phyloP scores from a whole-genome alignment of 2,797 vertebrate genomes.

The Hybognathus amarus region DNA sequence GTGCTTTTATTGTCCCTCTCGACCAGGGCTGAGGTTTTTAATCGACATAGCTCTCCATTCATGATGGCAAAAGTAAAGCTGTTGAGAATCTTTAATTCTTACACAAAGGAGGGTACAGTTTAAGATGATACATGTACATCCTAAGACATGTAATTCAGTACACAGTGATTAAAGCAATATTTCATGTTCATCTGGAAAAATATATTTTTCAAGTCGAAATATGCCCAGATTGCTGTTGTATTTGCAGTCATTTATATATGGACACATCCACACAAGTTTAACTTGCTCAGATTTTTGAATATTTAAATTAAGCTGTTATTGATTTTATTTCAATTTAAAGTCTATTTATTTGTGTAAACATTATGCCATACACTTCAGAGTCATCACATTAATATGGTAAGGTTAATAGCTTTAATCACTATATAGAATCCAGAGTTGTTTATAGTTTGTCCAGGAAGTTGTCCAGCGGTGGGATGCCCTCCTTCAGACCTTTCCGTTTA shows the following conservation, averaged over 20 bases:
- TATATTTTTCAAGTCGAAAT: slow-evolving; percentile 23
- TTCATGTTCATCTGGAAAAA: slow-evolving; percentile 26
- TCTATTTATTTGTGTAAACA: slow-evolving; percentile 54
- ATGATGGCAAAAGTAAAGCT: slow-evolving; percentile 12
- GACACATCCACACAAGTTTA: slow-evolving; percentile 19
- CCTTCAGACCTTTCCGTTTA: slow-evolving; percentile 69
- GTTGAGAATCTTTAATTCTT: slow-evolving; percentile 18
- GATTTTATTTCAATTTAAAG: slow-evolving; percentile 41
- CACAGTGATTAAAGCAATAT: slow-evolving; percentile 15
- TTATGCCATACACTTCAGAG: slow-evolving; percentile 39
- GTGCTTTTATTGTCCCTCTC: slow-evolving; percentile 32
- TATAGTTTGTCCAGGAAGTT: slow-evolving; percentile 72
- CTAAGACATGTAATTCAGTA: slow-evolving; percentile 17
- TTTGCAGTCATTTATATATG: slow-evolving; percentile 5
- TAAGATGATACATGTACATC: background rate
- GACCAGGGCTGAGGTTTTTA: slow-evolving; percentile 1
- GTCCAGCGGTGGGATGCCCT: slow-evolving; percentile 64
- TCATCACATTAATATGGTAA: slow-evolving; percentile 47
- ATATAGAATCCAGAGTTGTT: slow-evolving; percentile 53
- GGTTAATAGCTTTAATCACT: slow-evolving; percentile 38
- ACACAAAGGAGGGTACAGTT: background rate
- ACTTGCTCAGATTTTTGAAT: slow-evolving; percentile 52
- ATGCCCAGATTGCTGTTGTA: slow-evolving; percentile 5
- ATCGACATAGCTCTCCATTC: background rate
- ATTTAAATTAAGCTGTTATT: slow-evolving; percentile 43